phyloP scores from a whole-genome alignment of 2,797 vertebrate species.

The Danio jaintianensis region DNA sequence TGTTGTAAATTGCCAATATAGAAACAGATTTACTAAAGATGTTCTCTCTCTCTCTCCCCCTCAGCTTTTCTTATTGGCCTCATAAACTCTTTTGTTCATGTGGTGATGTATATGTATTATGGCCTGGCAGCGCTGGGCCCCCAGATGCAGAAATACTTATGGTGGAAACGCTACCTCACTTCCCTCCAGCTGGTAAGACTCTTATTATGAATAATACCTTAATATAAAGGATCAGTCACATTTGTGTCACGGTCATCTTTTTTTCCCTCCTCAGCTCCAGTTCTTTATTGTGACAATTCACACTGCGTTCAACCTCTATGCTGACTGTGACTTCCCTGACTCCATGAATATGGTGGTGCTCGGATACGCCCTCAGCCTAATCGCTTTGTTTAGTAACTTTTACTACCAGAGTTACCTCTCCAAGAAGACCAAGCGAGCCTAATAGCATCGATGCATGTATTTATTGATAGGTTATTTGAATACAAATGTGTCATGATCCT shows the following conservation, averaged over 20 bases:
- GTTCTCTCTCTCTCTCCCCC: background rate
- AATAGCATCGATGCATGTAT: background rate
- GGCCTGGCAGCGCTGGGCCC: constrained; percentile 72
- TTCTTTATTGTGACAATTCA: constrained; percentile 74
- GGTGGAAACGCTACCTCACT: constrained; percentile 80
- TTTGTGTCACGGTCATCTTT: constrained; percentile 2
- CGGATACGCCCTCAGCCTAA: constrained; percentile 75
- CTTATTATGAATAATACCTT: background rate
- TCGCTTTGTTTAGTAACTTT: constrained; percentile 76
- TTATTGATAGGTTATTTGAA: background rate
- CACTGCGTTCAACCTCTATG: constrained; percentile 75
- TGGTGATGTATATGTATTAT: constrained; percentile 78
- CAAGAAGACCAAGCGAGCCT: constrained; percentile 65
- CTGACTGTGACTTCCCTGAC: constrained; percentile 73
- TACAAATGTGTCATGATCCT: background rate
- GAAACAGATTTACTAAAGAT: background rate
- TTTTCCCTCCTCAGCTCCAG: constrained; percentile 69
- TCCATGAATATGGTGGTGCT: constrained; percentile 71
- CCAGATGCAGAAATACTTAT: constrained; percentile 67
- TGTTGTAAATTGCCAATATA: background rate
- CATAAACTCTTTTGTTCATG: constrained; percentile 79
- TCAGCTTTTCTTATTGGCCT: constrained; percentile 77
- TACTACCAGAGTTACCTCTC: constrained; percentile 71
- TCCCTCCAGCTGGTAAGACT: constrained; percentile 77
- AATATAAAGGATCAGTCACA: background rate